Conservation (phyloP, 1,140 invertebrate species). For the Drosophila nikananu region DNA sequence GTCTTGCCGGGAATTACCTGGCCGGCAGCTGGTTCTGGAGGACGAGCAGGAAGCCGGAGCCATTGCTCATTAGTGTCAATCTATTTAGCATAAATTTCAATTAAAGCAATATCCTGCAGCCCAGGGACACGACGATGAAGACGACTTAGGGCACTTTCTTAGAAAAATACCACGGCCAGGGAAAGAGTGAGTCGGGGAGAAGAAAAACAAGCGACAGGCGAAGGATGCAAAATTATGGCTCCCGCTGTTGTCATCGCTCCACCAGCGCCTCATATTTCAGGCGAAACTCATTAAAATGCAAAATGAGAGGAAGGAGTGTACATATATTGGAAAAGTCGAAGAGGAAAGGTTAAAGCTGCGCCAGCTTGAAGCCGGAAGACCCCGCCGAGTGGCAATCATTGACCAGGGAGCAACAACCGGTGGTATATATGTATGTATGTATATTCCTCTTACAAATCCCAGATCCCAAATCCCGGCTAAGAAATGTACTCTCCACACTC, state of each 20-base stretch:
- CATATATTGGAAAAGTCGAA: constrained; percentile 63
- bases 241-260: constrained; percentile 41
- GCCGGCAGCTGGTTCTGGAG: constrained; percentile 21
- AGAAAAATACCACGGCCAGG: constrained; percentile 28
- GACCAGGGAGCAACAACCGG: constrained; percentile 23
- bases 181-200: background rate
- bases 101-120: constrained; percentile 82
- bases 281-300: constrained; percentile 79
- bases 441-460: constrained; percentile 2
- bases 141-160: constrained; percentile 64
- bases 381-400: constrained; percentile 23
- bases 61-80: constrained; percentile 82
- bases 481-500: constrained; percentile 27
- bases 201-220: constrained; percentile 30
- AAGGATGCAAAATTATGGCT: constrained; percentile 67
- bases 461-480: constrained; percentile 31
- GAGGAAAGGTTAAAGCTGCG: constrained; percentile 6
- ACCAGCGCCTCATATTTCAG: constrained; percentile 64
- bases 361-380: background rate
- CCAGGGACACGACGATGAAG: constrained; percentile 40
- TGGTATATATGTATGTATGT: background rate
- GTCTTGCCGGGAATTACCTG: constrained; percentile 58
- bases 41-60: constrained; percentile 46
- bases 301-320: constrained; percentile 69
- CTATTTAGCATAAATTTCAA: constrained; percentile 84